Base-by-base conservation (phyloP, 2,888 invertebrate species). In the Tortricodes alternella region DNA sequence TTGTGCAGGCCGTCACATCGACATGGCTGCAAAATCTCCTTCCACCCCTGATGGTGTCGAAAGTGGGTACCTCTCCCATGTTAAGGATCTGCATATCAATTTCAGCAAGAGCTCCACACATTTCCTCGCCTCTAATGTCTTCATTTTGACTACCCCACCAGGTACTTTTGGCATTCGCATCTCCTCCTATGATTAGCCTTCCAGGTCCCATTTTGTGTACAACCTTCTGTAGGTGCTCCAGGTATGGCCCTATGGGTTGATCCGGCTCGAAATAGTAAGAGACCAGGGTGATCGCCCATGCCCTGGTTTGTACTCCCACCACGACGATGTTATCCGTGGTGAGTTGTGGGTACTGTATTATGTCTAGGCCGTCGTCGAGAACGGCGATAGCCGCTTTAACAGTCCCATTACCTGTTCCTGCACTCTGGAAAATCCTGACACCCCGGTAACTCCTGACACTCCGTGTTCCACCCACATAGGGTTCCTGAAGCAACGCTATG, bases 81-180 rank as follows among this genome's bases (percentile, higher is more conserved):
- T 18, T 29, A 11, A 9, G 3, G 0, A 58, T 27, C 0, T 58
- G 51, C n/a, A 51, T 21, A 18, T 23, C 34, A 16, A 58, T 0
- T 7, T 62, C 60, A 0, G 46, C 49, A 1, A 62, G 0, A 0
- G 18, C n/a, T 24, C 9, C 24, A 1, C 9, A 9, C 8, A 8
- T 1, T 2, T 24, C 1, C 1, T 24, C 24, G 5, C 24, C 24
- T 8, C 24, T 24, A 1, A 0, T 1, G 9, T 24, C 24, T 8
- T 9, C 9, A 2, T 0, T 24, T 9, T 7, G 24, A 48, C 64
- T 61, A 0, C 63, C 61, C 67, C 63, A 67, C 61, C 60, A 63
- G 1, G 32, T 6, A 15, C 46, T 60, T 19, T 53, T 57, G 2
- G 61, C 61, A 13, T 62, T 62, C 0, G 27, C 7, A n/a, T 61